Percentiles rank a stretch among this genome's conserved stretches.
phyloP scores from a whole-genome alignment of 2,888 invertebrate genomes.

The Sminthurides aquaticus region DNA sequence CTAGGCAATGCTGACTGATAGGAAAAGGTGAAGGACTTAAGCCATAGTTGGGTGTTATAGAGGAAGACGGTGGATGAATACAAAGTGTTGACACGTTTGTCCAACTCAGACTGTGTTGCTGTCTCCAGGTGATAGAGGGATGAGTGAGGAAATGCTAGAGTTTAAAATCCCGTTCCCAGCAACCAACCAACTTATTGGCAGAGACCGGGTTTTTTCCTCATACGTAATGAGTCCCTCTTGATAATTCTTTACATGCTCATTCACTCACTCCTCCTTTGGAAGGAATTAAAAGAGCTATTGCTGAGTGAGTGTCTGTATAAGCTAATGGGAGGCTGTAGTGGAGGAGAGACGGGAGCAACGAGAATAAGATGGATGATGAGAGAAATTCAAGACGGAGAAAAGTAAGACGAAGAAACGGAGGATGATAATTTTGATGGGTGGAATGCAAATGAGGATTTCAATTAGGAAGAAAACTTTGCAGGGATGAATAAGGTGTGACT shows the following conservation, averaged over 20 bases:
- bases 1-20: neutral
- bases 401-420: neutral
- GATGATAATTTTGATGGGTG: conserved; percentile 9
- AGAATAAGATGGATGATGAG: too few relatives aligned
- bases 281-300: too few relatives aligned
- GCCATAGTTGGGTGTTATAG: neutral
- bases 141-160: too few relatives aligned
- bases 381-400: too few relatives aligned
- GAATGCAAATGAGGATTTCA: conserved; percentile 9
- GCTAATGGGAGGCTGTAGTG: too few relatives aligned
- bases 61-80: too few relatives aligned
- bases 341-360: too few relatives aligned
- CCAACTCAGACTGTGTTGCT: too few relatives aligned
- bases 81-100: too few relatives aligned
- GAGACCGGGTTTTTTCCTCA: neutral
- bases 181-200: neutral
- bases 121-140: too few relatives aligned
- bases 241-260: neutral
- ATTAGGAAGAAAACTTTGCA: conserved; percentile 4
- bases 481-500: neutral
- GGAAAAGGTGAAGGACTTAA: neutral
- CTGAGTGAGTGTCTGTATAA: too few relatives aligned
- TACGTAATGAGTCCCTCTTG: neutral
- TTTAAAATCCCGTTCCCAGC: neutral
- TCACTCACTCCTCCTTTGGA: too few relatives aligned